phyloP scores from a whole-genome alignment of 2,888 invertebrate species.

The Erynnis tages region DNA sequence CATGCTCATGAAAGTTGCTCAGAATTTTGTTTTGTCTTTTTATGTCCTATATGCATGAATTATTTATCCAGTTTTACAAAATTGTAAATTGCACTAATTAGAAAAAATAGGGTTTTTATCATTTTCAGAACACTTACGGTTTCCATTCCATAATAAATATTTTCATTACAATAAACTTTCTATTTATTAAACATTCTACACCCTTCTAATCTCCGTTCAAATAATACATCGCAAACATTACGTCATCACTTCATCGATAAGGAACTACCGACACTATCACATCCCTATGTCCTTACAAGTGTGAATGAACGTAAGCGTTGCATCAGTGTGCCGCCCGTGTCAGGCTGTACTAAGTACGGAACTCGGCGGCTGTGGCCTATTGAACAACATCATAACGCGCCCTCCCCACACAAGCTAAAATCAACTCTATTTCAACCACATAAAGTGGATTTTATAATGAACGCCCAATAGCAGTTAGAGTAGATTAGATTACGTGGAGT shows the following conservation, averaged over 20 bases:
- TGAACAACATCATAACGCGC: conserved; percentile 44
- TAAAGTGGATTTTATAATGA: conserved; percentile 9
- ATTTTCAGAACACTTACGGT: too few species aligned
- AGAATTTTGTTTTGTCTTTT: too few species aligned
- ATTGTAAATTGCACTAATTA: too few species aligned
- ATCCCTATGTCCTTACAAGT: conserved; percentile 54
- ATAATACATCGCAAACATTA: not conserved
- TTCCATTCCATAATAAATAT: too few species aligned
- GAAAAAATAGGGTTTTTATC: too few species aligned
- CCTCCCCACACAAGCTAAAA: conserved; percentile 9
- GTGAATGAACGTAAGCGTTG: conserved; percentile 65
- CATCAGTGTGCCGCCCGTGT: conserved; percentile 64
- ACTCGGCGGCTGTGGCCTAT: conserved; percentile 38
- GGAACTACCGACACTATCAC: conserved; percentile 39
- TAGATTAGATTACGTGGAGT: conserved; percentile 19
- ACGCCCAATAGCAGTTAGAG: not conserved
- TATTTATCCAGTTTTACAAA: too few species aligned
- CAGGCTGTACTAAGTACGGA: conserved; percentile 76
- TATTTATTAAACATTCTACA: too few species aligned
- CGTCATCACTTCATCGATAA: conserved; percentile 20
- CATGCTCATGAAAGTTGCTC: too few species aligned
- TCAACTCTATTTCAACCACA: not conserved
- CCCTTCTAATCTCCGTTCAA: too few species aligned
- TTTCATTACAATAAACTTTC: too few species aligned
- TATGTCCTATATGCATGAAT: too few species aligned